Conservation (phyloP, 2,113 vertebrate species). For the Psophia crepitans region DNA sequence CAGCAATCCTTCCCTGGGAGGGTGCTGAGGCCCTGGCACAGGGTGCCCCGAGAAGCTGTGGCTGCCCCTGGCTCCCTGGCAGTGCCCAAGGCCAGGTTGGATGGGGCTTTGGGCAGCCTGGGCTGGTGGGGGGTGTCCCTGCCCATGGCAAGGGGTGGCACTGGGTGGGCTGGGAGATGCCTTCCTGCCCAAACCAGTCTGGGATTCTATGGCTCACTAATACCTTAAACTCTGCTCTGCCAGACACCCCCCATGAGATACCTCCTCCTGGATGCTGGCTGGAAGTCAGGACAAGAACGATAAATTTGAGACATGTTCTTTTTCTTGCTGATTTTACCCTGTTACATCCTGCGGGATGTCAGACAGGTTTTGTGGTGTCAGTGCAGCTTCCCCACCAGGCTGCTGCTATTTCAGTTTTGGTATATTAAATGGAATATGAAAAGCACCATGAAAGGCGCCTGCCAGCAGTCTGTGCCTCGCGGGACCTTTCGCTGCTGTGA, state of each 20-base stretch:
- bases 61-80: too few species aligned
- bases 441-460: not conserved
- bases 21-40: too few species aligned
- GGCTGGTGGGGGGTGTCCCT: too few species aligned
- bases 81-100: too few species aligned
- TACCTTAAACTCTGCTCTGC: not conserved
- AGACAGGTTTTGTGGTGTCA: not conserved
- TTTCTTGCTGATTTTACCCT: not conserved
- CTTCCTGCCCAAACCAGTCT: too few species aligned
- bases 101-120: too few species aligned
- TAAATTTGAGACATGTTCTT: not conserved
- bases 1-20: too few species aligned
- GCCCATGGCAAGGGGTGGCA: too few species aligned
- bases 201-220: not conserved
- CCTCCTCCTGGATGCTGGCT: not conserved
- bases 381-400: not conserved
- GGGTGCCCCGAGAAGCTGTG: too few species aligned
- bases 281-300: not conserved
- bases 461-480: not conserved
- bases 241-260: fast-evolving
- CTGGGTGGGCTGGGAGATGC: too few species aligned
- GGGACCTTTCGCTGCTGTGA: not conserved
- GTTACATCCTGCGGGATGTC: not conserved
- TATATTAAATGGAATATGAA: fast-evolving
- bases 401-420: not conserved